Conservation (phyloP, 2,113 vertebrate genomes). For the Elaphurus davidianus region DNA sequence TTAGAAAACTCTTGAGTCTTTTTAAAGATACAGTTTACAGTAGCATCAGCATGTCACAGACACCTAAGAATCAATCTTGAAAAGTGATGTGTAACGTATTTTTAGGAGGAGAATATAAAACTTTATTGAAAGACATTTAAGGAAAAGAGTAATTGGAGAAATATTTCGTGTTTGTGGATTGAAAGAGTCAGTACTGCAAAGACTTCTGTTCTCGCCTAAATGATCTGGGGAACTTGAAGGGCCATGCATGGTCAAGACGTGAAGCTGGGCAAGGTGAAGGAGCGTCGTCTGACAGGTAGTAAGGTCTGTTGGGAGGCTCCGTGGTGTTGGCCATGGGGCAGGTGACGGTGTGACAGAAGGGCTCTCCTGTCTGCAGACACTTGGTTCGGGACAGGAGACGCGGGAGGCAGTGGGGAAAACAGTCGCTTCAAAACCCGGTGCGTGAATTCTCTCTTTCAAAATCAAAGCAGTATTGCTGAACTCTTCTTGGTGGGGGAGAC, state of each 20-base stretch:
- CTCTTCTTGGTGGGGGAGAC: background rate
- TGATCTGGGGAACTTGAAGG: background rate
- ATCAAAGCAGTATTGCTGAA: background rate
- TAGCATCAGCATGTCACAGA: background rate
- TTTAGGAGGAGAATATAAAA: background rate
- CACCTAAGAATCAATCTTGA: background rate
- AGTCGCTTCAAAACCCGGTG: background rate
- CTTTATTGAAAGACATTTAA: background rate
- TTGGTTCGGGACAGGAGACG: fast-evolving
- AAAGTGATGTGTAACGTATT: background rate
- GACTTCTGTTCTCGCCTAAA: background rate
- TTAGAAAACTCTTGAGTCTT: background rate
- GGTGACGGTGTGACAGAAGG: fast-evolving
- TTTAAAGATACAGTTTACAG: background rate
- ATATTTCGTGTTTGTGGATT: fast-evolving
- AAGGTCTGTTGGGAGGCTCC: fast-evolving
- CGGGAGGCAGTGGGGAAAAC: too few relatives aligned
- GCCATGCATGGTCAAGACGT: fast-evolving
- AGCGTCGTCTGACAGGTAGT: fast-evolving
- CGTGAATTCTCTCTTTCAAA: background rate
- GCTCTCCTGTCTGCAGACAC: fast-evolving
- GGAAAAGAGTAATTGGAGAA: background rate
- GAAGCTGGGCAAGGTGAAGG: background rate
- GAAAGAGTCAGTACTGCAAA: background rate
- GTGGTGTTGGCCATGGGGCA: fast-evolving